A percentile compares a stretch with the other conserved stretches of the same genome.
phyloP scores from a whole-genome alignment of 2,113 vertebrate species.

The Vanacampus margaritifer region DNA sequence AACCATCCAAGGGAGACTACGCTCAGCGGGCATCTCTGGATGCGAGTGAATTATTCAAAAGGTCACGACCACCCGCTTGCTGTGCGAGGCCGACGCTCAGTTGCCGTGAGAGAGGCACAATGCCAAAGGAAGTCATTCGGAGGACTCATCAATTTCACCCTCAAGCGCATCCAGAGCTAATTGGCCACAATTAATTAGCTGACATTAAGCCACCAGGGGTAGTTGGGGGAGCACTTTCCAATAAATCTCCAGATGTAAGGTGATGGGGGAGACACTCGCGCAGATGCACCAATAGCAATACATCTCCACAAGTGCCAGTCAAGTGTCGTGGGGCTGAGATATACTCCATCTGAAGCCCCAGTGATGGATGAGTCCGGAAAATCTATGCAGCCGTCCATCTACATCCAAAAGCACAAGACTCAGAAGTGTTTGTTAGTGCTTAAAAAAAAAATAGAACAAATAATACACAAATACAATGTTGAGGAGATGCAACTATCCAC shows the following conservation, averaged over 20 bases:
- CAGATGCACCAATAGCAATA: slow-evolving; percentile 14
- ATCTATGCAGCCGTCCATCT: slow-evolving; percentile 35
- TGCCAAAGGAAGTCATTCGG: slow-evolving; percentile 44
- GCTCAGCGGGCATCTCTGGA: slow-evolving; percentile 30
- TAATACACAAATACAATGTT: neutral
- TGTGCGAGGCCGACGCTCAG: slow-evolving; percentile 32
- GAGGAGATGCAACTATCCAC: neutral
- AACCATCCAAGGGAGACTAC: slow-evolving; percentile 3
- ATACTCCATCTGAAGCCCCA: slow-evolving; percentile 13
- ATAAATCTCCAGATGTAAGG: neutral
- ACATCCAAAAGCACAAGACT: slow-evolving; percentile 6
- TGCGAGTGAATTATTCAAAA: slow-evolving; percentile 76
- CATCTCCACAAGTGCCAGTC: slow-evolving; percentile 20
- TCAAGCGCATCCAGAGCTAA: slow-evolving; percentile 64
- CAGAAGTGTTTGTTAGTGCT: neutral
- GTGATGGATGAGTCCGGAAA: slow-evolving; percentile 32
- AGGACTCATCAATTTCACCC: slow-evolving; percentile 54
- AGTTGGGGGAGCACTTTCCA: slow-evolving; percentile 21
- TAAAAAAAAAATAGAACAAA: neutral
- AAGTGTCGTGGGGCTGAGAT: slow-evolving; percentile 5
- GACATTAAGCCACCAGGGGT: slow-evolving; percentile 64
- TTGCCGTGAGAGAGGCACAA: slow-evolving; percentile 29
- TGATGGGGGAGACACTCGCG: slow-evolving; percentile 19
- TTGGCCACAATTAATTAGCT: slow-evolving; percentile 69
- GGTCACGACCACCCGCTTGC: slow-evolving; percentile 69